Evolutionary conservation across 1,140 invertebrate species (phyloP).

Genomic region (Battus philenor): DNA sequence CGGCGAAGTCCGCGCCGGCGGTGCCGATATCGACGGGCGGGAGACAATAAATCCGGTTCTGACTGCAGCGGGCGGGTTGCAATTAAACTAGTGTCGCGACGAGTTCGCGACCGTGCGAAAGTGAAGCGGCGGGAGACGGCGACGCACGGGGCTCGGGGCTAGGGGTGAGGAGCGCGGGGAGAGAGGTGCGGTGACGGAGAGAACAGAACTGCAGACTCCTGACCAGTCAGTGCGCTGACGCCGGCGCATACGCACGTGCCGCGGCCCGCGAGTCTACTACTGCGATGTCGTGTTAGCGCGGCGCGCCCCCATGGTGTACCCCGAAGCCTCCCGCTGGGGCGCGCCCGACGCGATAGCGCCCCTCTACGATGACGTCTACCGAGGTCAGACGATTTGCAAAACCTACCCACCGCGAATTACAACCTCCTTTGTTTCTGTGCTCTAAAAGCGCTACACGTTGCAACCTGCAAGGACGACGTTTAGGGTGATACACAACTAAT

Average conservation of each 20-base stretch:
- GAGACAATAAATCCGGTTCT: slow-evolving; percentile 70
- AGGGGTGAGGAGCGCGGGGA: slow-evolving; percentile 16
- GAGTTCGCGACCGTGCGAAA: slow-evolving; percentile 69
- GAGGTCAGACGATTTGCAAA: slow-evolving; percentile 63
- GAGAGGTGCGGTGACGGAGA: slow-evolving; percentile 14
- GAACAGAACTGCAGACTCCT: slow-evolving; percentile 20
- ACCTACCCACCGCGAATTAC: slow-evolving; percentile 32
- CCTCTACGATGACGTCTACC: slow-evolving; percentile 72
- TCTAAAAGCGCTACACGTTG: slow-evolving; percentile 14
- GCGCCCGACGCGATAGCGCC: slow-evolving; percentile 68
- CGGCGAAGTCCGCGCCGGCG: slow-evolving; percentile 46
- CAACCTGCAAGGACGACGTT: slow-evolving; percentile 14
- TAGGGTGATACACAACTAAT: slow-evolving; percentile 8
- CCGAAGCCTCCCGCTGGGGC: slow-evolving; percentile 66
- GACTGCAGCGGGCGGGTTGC: slow-evolving; percentile 58
- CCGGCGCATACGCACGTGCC: slow-evolving; percentile 59
- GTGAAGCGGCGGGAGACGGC: slow-evolving; percentile 44
- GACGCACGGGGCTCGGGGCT: slow-evolving; percentile 14
- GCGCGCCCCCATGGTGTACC: slow-evolving; percentile 62
- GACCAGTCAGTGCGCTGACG: slow-evolving; percentile 57
- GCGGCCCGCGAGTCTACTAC: slow-evolving; percentile 25
- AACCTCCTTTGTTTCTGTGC: slow-evolving; percentile 53
- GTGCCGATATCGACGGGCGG: slow-evolving; percentile 50
- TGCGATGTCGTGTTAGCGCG: slow-evolving; percentile 47
- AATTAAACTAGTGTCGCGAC: slow-evolving; percentile 72